Evolutionary conservation across 2,888 invertebrate genomes (phyloP).

Genomic region (Tenodera sinensis): DNA sequence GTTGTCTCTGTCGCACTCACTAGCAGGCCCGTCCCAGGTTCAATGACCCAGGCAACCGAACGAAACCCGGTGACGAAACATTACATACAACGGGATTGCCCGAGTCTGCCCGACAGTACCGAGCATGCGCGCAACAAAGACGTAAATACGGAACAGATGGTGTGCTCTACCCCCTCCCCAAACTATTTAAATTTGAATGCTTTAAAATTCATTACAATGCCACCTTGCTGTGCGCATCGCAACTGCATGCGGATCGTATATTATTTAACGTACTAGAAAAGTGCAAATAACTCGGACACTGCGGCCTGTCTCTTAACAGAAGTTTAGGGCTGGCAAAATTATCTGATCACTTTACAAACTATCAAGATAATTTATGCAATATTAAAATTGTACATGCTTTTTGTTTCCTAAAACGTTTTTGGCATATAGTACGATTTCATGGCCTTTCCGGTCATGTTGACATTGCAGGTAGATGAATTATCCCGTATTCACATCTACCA

Average conservation of each 20-base stretch:
- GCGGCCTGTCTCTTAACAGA: too few species aligned
- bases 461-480: too few species aligned
- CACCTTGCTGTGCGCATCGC: neutral
- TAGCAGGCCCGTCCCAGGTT: slow-evolving; percentile 12
- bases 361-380: too few species aligned
- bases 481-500: too few species aligned
- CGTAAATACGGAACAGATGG: neutral
- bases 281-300: too few species aligned
- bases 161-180: neutral
- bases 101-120: neutral
- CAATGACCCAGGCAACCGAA: slow-evolving; percentile 17
- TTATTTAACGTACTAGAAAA: neutral
- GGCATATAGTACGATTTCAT: too few species aligned
- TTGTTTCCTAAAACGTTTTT: too few species aligned
- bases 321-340: too few species aligned
- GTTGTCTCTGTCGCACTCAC: slow-evolving; percentile 1
- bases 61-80: slow-evolving; percentile 12
- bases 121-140: neutral
- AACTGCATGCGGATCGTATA: neutral
- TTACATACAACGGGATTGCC: slow-evolving; percentile 11
- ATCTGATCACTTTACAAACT: too few species aligned
- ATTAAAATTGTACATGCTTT: too few species aligned
- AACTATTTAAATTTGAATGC: neutral
- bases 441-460: too few species aligned
- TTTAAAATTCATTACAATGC: neutral